Base-by-base conservation (phyloP, 2,888 invertebrate genomes). In the Papilio demoleus region DNA sequence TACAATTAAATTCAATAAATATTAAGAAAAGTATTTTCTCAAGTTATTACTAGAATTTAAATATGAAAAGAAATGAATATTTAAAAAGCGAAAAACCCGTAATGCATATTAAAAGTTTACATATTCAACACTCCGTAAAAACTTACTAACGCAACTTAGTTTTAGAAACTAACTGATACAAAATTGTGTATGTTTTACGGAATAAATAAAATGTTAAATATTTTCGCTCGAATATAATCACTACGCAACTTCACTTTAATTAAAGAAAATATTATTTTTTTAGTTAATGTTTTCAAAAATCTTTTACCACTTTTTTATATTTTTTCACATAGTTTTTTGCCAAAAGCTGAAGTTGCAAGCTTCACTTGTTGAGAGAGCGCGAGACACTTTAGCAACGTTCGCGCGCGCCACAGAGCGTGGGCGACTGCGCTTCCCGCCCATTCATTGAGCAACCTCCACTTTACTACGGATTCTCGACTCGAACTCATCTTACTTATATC, bases 401-500 rank as follows among this genome's bases (percentile, higher is more conserved):
- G 89, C 90, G 90, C 91, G 90, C 86, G 83, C 88, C 87, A 76
- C 88, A 86, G 85, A 88, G 87, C 88, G 85, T 85, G 82, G 84
- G 80, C 90, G 88, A 91, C 92, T 92, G 92, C 89, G 90, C 90
- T 87, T 83, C 83, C 84, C 84, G 80, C 84, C 84, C 90, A 89
- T 90, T 79, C 79, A 77, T 87, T 85, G 84, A 82, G 80, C 84
- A 78, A 79, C 76, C 75, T 75, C 64, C 70, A 76, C 73, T 73
- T 76, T 81, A 88, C 86, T 76, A 75, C 70, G 76, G 76, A 68
- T 77, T 84, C 80, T 83, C 86, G 84, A 86, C 76, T 76, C 74
- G 80, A 79, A 79, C 74, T 83, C 83, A 75, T 45, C n/a, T 74
- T 66, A 53, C 53, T 17, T 5, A n/a, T 6, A n/a, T 27, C 17